Conservation (phyloP, 2,113 vertebrate genomes). For the Pithys albifrons region DNA sequence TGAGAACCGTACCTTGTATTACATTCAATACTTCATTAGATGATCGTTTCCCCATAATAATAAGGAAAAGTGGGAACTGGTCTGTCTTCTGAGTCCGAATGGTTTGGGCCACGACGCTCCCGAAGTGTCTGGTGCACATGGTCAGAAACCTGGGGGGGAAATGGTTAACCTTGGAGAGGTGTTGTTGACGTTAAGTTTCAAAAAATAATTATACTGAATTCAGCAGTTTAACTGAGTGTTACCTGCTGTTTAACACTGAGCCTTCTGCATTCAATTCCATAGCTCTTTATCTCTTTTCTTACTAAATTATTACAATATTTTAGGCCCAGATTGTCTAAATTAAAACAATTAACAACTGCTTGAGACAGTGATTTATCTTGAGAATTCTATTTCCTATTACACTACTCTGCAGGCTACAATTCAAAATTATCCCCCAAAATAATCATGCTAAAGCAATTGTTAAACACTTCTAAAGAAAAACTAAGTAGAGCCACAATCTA, state of each 20-base stretch:
- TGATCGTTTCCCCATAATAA: constrained; percentile 98
- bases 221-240: background rate
- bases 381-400: background rate
- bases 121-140: constrained; percentile 96
- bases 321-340: background rate
- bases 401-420: background rate
- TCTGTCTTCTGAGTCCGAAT: constrained; percentile 97
- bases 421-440: background rate
- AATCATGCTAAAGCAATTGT: background rate
- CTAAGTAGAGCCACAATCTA: background rate
- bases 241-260: background rate
- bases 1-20: constrained; percentile 88
- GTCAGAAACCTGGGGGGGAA: constrained; percentile 87
- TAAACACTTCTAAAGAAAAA: constrained; percentile 2
- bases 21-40: constrained; percentile 99
- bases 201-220: background rate
- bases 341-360: background rate
- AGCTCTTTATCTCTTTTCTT: background rate
- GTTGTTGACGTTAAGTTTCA: background rate
- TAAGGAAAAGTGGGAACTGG: constrained; percentile 97
- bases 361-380: background rate
- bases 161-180: background rate
- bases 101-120: constrained; percentile 95
- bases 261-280: background rate
- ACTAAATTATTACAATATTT: background rate